Evolutionary conservation across 2,113 vertebrate species (phyloP).

Genomic region (Pogona vitticeps): DNA sequence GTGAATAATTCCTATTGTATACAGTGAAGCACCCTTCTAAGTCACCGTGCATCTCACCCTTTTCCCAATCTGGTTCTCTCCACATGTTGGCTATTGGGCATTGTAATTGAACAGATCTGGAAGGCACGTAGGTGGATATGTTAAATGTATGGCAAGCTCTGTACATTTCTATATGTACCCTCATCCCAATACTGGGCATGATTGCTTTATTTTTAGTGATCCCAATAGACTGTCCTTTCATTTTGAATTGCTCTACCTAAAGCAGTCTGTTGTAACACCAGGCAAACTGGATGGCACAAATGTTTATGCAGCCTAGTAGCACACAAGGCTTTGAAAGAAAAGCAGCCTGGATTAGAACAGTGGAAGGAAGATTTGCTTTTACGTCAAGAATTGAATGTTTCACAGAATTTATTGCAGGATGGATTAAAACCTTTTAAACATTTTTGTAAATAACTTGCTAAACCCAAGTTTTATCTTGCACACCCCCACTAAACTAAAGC

Average conservation of each 20-base stretch:
- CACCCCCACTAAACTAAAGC: background rate
- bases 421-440: slow-evolving; percentile 6
- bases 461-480: background rate
- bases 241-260: background rate
- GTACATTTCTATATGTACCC: too few relatives aligned
- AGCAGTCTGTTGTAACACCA: background rate
- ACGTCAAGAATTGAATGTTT: background rate
- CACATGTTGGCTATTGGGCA: background rate
- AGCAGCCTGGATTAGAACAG: background rate
- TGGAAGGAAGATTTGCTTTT: slow-evolving; percentile 1
- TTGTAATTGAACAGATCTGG: background rate
- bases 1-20: background rate
- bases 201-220: background rate
- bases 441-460: slow-evolving; percentile 4
- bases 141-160: too few relatives aligned
- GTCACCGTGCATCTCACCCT: too few relatives aligned
- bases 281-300: background rate
- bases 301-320: background rate
- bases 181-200: background rate
- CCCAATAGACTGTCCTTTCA: background rate
- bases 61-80: too few relatives aligned
- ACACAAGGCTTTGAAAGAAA: background rate
- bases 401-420: background rate
- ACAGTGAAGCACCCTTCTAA: background rate
- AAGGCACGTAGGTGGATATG: background rate